These are phyloP conservation scores for Thumatha senex DNA, from an alignment of 2,888 invertebrate genomes.

Conservation along the genomic window DNA sequence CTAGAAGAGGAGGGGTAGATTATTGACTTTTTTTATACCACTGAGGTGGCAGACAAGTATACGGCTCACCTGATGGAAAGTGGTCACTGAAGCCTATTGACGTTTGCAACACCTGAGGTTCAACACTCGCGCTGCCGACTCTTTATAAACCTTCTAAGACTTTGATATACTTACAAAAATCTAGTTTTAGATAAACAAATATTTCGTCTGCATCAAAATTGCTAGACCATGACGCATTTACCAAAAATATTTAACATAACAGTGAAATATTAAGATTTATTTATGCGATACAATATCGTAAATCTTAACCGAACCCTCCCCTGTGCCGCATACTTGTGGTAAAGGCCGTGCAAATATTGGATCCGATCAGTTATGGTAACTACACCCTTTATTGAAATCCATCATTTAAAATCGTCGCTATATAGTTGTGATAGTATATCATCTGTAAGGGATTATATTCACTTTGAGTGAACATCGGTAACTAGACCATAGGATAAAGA, in stretches of 20 bases:
- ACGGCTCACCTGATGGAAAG: too few relatives aligned
- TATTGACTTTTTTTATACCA: too few relatives aligned
- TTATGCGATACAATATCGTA: slow-evolving; percentile 34
- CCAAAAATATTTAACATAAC: slow-evolving; percentile 19
- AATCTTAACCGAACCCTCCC: slow-evolving; percentile 33
- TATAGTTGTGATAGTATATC: background rate
- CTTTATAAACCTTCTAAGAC: too few relatives aligned
- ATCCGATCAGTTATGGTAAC: slow-evolving; percentile 59
- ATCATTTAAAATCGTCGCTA: slow-evolving; percentile 5
- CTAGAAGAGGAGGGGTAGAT: too few relatives aligned
- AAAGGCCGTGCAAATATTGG: slow-evolving; percentile 61
- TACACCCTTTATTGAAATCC: slow-evolving; percentile 42
- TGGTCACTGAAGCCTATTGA: too few relatives aligned
- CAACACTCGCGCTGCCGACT: too few relatives aligned
- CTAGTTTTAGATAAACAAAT: too few relatives aligned
- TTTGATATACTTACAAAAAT: too few relatives aligned
- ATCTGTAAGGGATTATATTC: background rate
- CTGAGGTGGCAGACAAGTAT: too few relatives aligned
- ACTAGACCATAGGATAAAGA: too few relatives aligned
- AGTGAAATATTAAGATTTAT: slow-evolving; percentile 40
- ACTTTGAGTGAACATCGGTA: background rate
- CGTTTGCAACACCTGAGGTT: too few relatives aligned
- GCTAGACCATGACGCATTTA: slow-evolving; percentile 5
- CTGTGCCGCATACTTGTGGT: slow-evolving; percentile 49
- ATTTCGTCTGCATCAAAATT: background rate